Evolutionary conservation across 2,797 vertebrate genomes (phyloP).

Genomic region (Eutrigla gurnardus): DNA sequence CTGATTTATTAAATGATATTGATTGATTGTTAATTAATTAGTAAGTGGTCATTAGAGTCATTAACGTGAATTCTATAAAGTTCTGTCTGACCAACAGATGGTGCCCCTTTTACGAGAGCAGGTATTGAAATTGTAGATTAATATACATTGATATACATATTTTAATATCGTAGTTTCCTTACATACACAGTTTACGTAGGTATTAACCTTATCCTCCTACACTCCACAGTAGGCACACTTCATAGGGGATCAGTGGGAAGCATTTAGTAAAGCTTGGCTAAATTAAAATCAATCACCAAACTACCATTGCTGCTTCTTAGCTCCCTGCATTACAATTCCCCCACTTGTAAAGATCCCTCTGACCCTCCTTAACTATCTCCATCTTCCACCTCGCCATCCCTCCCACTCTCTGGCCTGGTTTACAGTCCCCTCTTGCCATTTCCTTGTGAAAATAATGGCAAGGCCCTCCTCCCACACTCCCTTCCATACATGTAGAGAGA

Average conservation of each 20-base stretch:
- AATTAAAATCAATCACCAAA: constrained; percentile 61
- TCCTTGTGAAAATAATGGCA: constrained; percentile 47
- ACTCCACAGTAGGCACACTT: constrained; percentile 17
- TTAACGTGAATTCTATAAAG: too few species aligned
- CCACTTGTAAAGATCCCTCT: constrained; percentile 19
- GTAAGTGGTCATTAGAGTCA: too few species aligned
- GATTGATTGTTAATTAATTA: too few species aligned
- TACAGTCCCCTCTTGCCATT: constrained; percentile 28
- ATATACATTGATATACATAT: too few species aligned
- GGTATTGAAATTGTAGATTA: too few species aligned
- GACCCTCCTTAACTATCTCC: constrained; percentile 26
- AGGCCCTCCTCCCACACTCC: constrained; percentile 26
- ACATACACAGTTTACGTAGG: too few species aligned
- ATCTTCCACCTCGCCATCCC: constrained; percentile 30
- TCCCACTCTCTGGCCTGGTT: constrained; percentile 42
- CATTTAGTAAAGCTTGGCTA: constrained; percentile 29
- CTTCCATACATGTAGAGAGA: constrained; percentile 18
- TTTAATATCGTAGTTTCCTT: too few species aligned
- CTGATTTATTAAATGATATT: too few species aligned
- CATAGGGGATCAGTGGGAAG: constrained; percentile 35
- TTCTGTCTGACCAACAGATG: too few species aligned
- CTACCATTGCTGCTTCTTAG: constrained; percentile 22
- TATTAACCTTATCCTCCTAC: too few species aligned
- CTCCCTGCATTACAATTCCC: not conserved
- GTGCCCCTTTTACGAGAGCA: too few species aligned